Percentiles rank a stretch among this genome's conserved stretches.
phyloP scores from a whole-genome alignment of 2,113 vertebrate species.

The Chrysemys picta region DNA sequence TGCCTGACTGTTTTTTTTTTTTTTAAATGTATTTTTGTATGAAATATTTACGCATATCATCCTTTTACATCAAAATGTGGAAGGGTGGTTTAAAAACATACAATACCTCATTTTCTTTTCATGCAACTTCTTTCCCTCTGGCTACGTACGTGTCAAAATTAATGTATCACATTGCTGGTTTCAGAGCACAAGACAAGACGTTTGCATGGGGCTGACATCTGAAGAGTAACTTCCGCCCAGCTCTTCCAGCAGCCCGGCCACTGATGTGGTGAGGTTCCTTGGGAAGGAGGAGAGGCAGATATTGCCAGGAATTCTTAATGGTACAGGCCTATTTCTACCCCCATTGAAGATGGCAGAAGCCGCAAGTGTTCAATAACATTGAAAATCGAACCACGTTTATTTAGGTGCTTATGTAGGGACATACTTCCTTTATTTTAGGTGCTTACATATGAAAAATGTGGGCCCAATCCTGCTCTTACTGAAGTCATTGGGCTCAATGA shows the following conservation, averaged over 20 bases:
- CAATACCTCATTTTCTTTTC: background rate
- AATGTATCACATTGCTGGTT: background rate
- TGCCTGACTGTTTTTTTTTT: background rate
- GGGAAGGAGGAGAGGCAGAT: background rate
- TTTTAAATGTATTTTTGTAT: background rate
- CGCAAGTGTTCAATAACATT: background rate
- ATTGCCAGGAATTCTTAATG: background rate
- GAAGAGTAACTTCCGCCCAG: slow-evolving; percentile 19
- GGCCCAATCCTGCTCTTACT: background rate
- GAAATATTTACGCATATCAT: background rate
- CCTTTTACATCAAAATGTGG: background rate
- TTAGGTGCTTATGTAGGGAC: background rate
- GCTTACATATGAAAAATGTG: background rate
- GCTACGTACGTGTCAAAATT: background rate
- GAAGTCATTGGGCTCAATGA: background rate
- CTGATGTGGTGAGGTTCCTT: slow-evolving; percentile 28
- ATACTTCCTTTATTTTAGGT: background rate
- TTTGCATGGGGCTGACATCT: background rate
- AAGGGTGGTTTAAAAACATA: background rate
- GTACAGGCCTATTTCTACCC: background rate
- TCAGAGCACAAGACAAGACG: background rate
- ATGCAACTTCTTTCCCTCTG: background rate
- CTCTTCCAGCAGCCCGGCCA: background rate
- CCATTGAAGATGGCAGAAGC: background rate
- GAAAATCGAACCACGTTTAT: background rate